These are phyloP conservation scores for Coptodon rendalli DNA, from an alignment of 2,113 vertebrate species.

Conservation along the genomic window DNA sequence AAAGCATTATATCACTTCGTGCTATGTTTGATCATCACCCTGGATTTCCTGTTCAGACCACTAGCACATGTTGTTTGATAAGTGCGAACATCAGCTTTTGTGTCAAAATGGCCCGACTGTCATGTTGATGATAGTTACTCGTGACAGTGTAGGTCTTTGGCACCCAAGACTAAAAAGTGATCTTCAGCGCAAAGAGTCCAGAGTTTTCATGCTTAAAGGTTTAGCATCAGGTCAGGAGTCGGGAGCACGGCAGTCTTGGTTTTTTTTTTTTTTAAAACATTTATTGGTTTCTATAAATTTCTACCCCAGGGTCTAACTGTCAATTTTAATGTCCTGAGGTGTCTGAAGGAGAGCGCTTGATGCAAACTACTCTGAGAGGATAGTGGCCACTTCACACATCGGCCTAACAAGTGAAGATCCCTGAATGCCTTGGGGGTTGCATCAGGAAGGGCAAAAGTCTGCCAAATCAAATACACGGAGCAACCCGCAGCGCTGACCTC, in stretches of 20 bases:
- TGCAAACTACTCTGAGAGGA: neutral
- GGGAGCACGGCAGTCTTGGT: too few relatives aligned
- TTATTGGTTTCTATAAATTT: neutral
- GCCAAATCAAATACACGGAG: neutral
- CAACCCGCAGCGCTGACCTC: neutral
- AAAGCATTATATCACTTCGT: neutral
- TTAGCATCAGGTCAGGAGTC: neutral
- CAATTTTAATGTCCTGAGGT: neutral
- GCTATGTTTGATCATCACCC: neutral
- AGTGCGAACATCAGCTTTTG: neutral
- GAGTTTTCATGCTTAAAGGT: neutral
- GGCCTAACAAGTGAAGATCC: neutral
- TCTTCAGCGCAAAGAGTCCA: neutral
- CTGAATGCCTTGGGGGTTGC: neutral
- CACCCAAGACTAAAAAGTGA: neutral
- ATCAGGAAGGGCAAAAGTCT: neutral
- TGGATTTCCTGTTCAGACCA: neutral
- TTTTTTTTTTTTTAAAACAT: neutral
- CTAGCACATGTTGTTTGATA: neutral
- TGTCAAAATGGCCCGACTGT: neutral
- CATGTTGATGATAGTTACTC: neutral
- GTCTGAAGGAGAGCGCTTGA: neutral
- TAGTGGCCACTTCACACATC: neutral
- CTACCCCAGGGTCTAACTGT: neutral
- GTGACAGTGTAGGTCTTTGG: neutral